phyloP scores from a whole-genome alignment of 2,797 vertebrate species.

The Choloepus didactylus region DNA sequence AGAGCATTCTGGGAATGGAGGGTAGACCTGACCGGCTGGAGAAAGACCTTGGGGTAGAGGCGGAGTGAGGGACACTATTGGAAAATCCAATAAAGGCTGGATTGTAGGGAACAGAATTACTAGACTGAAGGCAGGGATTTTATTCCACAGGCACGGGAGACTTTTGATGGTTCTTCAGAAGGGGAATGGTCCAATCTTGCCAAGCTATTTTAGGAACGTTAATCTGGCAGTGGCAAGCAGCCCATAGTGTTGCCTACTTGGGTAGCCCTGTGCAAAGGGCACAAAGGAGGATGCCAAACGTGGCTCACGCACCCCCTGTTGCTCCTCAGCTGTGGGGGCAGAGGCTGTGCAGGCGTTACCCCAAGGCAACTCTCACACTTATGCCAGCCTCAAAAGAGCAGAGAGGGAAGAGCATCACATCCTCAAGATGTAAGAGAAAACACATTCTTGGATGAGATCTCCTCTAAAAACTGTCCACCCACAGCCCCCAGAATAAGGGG shows the following conservation, averaged over 20 bases:
- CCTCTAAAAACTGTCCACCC: slow-evolving; percentile 67
- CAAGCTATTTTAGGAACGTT: not conserved
- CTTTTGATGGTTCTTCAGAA: not conserved
- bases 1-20: not conserved
- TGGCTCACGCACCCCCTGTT: not conserved
- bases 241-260: not conserved
- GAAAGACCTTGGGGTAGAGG: not conserved
- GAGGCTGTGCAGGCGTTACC: not conserved
- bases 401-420: slow-evolving; percentile 37
- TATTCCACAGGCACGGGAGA: not conserved
- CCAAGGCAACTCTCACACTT: not conserved
- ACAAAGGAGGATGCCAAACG: not conserved
- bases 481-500: slow-evolving; percentile 75
- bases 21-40: not conserved
- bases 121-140: not conserved
- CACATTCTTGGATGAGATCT: slow-evolving; percentile 72
- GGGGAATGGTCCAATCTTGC: not conserved
- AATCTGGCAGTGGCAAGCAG: not conserved
- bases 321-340: not conserved
- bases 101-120: not conserved
- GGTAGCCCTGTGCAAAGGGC: not conserved
- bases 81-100: not conserved
- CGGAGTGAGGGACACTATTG: not conserved
- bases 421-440: slow-evolving; percentile 69
- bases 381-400: slow-evolving; percentile 78